Conservation (phyloP, 2,113 vertebrate genomes). For the Misgurnus anguillicaudatus region DNA sequence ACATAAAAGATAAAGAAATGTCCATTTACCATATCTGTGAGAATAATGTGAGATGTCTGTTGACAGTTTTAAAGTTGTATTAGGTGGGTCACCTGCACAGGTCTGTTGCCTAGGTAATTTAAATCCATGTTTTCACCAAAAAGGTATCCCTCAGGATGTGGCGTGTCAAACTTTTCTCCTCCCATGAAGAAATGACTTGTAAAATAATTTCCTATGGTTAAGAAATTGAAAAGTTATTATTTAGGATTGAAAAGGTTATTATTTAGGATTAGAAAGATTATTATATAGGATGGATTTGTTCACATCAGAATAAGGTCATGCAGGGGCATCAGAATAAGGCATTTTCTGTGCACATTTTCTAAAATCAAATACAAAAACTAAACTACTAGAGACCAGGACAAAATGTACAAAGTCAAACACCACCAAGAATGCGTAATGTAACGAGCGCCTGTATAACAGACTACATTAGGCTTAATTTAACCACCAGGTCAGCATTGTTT, state of each 20-base stretch:
- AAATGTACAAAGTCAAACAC: neutral
- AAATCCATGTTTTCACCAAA: slow-evolving; percentile 99
- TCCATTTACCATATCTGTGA: neutral
- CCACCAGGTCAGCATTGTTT: neutral
- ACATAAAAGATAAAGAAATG: neutral
- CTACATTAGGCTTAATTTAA: neutral
- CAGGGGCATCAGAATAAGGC: neutral
- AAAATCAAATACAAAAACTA: neutral
- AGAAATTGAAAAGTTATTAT: slow-evolving; percentile 11
- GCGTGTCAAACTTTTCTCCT: slow-evolving; percentile 98
- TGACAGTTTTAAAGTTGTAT: neutral
- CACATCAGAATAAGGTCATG: neutral
- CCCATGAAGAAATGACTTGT: slow-evolving; percentile 99
- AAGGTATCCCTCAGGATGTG: slow-evolving; percentile 96
- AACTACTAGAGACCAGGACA: neutral
- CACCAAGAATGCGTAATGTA: neutral
- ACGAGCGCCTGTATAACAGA: neutral
- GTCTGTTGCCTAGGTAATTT: slow-evolving; percentile 96
- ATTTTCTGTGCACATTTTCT: neutral
- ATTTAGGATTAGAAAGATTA: neutral
- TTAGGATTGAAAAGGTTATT: neutral
- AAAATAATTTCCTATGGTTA: slow-evolving; percentile 91
- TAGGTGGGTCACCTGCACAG: slow-evolving; percentile 84
- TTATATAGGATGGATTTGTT: neutral
- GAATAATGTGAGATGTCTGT: neutral